Evolutionary conservation across 2,797 vertebrate species (phyloP).

Genomic region (Tragelaphus eurycerus): DNA sequence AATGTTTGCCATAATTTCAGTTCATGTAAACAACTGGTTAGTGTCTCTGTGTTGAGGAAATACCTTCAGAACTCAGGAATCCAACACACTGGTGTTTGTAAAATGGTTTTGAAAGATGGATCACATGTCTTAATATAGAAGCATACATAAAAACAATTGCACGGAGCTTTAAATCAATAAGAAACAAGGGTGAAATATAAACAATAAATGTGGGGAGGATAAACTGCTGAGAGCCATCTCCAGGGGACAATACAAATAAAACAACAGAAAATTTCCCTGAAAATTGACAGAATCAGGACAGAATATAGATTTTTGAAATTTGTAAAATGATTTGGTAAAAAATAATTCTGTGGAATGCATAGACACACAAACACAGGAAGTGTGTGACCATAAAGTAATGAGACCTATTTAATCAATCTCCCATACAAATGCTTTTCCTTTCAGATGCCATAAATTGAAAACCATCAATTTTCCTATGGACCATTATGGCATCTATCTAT

Average conservation of each 20-base stretch:
- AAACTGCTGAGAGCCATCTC: background rate
- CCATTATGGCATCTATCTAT: background rate
- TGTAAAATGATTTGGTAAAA: background rate
- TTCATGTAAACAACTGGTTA: background rate
- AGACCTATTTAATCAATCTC: background rate
- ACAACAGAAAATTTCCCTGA: background rate
- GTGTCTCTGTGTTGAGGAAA: background rate
- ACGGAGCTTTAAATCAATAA: background rate
- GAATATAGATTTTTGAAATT: background rate
- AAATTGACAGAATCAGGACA: background rate
- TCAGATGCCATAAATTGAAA: background rate
- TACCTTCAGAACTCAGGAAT: background rate
- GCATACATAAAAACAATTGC: background rate
- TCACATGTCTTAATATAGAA: background rate
- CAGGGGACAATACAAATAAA: background rate
- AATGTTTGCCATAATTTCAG: background rate
- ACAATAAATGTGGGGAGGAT: background rate
- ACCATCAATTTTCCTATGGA: background rate
- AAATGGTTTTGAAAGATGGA: background rate
- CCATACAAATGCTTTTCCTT: background rate
- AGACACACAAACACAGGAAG: background rate
- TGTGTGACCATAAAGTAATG: background rate
- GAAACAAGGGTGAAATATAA: background rate
- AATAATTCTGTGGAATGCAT: background rate
- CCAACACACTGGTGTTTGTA: background rate